Evolutionary conservation across 2,797 vertebrate species (phyloP).

Genomic region (Aplochiton taeniatus): DNA sequence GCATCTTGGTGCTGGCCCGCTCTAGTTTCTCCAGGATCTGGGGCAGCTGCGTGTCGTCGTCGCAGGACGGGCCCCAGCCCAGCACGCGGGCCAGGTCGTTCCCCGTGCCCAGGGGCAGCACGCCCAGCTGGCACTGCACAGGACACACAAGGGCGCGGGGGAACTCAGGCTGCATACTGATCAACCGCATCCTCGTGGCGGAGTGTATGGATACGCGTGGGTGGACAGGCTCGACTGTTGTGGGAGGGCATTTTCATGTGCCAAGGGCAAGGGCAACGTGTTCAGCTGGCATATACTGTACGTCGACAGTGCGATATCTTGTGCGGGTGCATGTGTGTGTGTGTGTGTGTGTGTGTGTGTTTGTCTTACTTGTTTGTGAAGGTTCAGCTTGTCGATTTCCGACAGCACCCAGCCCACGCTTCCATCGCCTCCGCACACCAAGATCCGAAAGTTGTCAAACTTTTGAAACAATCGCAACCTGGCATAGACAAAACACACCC

Average conservation of each 20-base stretch:
- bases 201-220: constrained; percentile 1
- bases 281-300: background rate
- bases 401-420: constrained; percentile 98
- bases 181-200: background rate
- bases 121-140: constrained; percentile 92
- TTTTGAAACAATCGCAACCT: constrained; percentile 97
- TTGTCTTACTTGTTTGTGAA: constrained; percentile 89
- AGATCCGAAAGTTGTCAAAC: constrained; percentile 98
- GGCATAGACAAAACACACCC: constrained; percentile 17
- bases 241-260: constrained; percentile 10
- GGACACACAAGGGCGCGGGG: background rate
- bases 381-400: constrained; percentile 96
- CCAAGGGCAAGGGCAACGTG: constrained; percentile 25
- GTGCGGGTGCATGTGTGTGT: background rate
- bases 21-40: constrained; percentile 97
- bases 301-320: background rate
- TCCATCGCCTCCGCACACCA: constrained; percentile 96
- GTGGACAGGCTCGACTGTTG: no score
- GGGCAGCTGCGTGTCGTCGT: constrained; percentile 95
- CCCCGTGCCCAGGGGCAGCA: constrained; percentile 92
- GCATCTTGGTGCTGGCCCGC: constrained; percentile 97
- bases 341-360: background rate
- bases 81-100: constrained; percentile 96
- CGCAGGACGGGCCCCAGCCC: constrained; percentile 95
- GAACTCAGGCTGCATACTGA: background rate